These are phyloP conservation scores for Pedionomus torquatus DNA, from an alignment of 2,113 vertebrate genomes.

Conservation along the genomic window DNA sequence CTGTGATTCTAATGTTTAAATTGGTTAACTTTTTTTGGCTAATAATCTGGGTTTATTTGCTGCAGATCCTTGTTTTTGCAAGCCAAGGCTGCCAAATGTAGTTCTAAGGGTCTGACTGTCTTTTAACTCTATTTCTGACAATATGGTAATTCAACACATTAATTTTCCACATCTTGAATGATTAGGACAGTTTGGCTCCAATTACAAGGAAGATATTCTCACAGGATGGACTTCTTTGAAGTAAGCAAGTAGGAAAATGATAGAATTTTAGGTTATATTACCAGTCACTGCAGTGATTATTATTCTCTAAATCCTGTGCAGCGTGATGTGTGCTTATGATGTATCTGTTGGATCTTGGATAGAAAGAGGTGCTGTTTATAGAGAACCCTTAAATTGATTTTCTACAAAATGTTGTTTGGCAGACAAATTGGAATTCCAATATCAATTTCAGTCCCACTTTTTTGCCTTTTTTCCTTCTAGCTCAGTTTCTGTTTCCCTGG, in stretches of 20 bases:
- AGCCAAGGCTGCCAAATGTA: not conserved
- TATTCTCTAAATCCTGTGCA: not conserved
- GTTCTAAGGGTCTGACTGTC: not conserved
- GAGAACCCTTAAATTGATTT: not conserved
- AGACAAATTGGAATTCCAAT: not conserved
- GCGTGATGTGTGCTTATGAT: fast-evolving
- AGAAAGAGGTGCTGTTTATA: not conserved
- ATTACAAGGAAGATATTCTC: not conserved
- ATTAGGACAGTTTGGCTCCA: not conserved
- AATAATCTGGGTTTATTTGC: not conserved
- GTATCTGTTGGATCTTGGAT: not conserved
- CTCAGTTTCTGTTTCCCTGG: not conserved
- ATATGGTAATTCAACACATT: not conserved
- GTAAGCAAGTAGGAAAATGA: not conserved
- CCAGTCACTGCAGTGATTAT: not conserved
- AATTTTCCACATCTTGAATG: not conserved
- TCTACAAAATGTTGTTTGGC: not conserved
- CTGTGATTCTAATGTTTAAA: not conserved
- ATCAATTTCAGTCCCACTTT: not conserved
- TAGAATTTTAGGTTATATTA: not conserved
- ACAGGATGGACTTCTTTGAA: not conserved
- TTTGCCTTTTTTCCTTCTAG: not conserved
- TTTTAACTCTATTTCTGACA: not conserved
- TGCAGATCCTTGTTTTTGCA: not conserved
- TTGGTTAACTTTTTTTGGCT: not conserved